Base-by-base conservation (phyloP, 2,113 vertebrate species). In the Aspidoscelis tigris region DNA sequence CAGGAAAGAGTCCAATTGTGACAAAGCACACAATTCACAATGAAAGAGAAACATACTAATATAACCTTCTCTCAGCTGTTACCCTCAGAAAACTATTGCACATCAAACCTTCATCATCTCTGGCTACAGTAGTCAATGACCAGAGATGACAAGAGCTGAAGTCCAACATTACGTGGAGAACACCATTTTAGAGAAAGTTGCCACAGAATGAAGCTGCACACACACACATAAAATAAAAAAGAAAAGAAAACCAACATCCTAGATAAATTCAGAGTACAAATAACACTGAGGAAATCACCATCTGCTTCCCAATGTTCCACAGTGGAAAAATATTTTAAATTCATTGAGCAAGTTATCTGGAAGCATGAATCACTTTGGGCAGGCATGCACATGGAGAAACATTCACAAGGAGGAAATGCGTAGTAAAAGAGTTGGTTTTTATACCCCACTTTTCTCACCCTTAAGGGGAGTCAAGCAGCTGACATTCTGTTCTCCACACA, bases 221-320 rank as follows among this genome's bases (percentile, higher is more conserved):
- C 65, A 16, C 39, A 2, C 68, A 75, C 73, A 4, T 1, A 58
- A 80, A 50, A n/a, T n/a, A n/a, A 9, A 50, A 50, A 50, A 50
- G 47, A 9, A 85, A 68, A 50, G 47, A 50, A 50, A 50, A 50
- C 8, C 47, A 50, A 50, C 47, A 84, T 79, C 26, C 24, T 58
- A 86, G 41, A 92, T 90, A 89, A 87, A 50, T 53, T 85, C 68
- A 86, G 88, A 87, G 71, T 88, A 91, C 65, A 24, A 89, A 84
- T 58, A 24, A 84, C 79, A 84, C 81, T 81, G 75, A 86, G 89
- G 69, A 92, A 92, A 88, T 78, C 82, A 82, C 47, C 74, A 47
- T 76, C 76, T 75, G 71, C 61, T 88, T 86, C 78, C 41, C 88
- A 80, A 87, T 39, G 47, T 61, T 81, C 73, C 73, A 89, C 58